Evolutionary conservation across 2,113 vertebrate species (phyloP).

Genomic region (Ageneiosus marmoratus): DNA sequence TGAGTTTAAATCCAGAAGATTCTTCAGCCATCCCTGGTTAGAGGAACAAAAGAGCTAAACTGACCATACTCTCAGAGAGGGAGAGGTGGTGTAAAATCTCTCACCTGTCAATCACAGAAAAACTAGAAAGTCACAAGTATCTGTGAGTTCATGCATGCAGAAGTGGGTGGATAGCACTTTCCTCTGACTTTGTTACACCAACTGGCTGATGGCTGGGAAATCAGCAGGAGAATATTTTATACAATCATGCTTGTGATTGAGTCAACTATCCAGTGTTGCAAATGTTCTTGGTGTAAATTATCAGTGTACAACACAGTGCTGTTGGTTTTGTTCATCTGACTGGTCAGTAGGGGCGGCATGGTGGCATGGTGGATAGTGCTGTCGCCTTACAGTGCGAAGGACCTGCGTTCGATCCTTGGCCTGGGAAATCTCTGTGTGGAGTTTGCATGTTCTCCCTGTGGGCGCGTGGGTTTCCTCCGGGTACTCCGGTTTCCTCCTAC

Average conservation of each 20-base stretch:
- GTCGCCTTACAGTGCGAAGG: too few relatives aligned
- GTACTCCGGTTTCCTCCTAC: too few relatives aligned
- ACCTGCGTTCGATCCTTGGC: too few relatives aligned
- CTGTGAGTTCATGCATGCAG: not conserved
- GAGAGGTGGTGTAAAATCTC: not conserved
- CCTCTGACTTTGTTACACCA: not conserved
- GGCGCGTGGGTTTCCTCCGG: too few relatives aligned
- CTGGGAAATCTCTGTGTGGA: too few relatives aligned
- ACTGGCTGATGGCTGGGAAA: too few relatives aligned
- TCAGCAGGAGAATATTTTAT: not conserved
- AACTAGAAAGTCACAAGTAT: not conserved
- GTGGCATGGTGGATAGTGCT: too few relatives aligned
- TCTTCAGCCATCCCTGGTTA: not conserved
- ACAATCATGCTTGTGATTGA: not conserved
- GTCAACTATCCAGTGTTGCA: not conserved
- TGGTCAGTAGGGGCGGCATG: too few relatives aligned
- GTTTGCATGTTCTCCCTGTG: too few relatives aligned
- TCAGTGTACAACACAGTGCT: not conserved
- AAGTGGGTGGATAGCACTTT: not conserved
- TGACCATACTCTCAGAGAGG: not conserved
- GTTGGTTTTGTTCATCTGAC: not conserved
- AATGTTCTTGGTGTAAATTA: not conserved
- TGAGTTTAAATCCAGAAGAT: not conserved
- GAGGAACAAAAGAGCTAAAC: not conserved
- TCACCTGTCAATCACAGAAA: not conserved